Conservation (phyloP, 2,888 invertebrate genomes). For the Caenorhabditis auriculariae region DNA sequence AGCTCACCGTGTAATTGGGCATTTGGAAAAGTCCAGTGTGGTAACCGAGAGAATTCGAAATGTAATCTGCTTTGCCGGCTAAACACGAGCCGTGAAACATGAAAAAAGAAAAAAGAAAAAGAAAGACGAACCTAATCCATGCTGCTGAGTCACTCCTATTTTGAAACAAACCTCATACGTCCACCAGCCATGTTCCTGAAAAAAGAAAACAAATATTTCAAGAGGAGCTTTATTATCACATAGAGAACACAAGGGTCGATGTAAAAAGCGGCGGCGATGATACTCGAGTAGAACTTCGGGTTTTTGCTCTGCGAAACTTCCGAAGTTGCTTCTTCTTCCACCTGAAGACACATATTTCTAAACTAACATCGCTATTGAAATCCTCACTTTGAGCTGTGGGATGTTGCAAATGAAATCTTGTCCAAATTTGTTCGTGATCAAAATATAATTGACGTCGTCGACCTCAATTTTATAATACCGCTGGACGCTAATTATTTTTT, state of each 20-base stretch:
- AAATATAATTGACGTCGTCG: slow-evolving; percentile 8
- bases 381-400: slow-evolving; percentile 11
- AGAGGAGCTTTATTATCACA: background rate
- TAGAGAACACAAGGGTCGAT: slow-evolving; percentile 11
- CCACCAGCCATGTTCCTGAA: slow-evolving; percentile 31
- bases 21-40: slow-evolving; percentile 21
- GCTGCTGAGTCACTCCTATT: no score
- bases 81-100: no score
- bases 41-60: slow-evolving; percentile 23
- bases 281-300: slow-evolving; percentile 10
- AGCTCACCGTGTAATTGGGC: slow-evolving; percentile 10
- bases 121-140: no score
- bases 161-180: slow-evolving; percentile 26
- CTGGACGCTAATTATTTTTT: no score
- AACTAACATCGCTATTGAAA: background rate
- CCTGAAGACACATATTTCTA: slow-evolving; percentile 1
- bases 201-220: background rate
- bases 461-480: no score
- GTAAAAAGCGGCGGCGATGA: slow-evolving; percentile 20
- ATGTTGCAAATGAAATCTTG: slow-evolving; percentile 13
- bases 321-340: background rate
- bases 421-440: slow-evolving; percentile 15
- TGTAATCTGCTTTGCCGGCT: slow-evolving; percentile 16
- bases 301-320: slow-evolving; percentile 11
- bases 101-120: no score